Percentiles rank a stretch among this genome's conserved stretches.
Conservation (phyloP, 2,888 invertebrate species). For the Amphipyra tragopoginis region DNA sequence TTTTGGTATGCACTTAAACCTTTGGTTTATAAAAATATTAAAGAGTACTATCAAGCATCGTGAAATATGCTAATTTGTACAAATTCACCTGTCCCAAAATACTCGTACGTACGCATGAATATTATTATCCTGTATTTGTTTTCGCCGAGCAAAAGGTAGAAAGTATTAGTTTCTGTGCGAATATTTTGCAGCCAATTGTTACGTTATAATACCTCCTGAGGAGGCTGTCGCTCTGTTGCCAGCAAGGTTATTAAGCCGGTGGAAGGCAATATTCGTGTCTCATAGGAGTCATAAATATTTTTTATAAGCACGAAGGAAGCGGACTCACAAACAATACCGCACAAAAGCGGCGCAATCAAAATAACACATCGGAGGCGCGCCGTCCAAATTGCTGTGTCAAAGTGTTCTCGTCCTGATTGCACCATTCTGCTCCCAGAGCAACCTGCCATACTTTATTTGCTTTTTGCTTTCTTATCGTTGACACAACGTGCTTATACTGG, state of each 20-base stretch:
- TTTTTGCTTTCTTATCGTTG: slow-evolving; percentile 79
- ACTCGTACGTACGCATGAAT: slow-evolving; percentile 12
- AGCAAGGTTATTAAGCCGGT: slow-evolving; percentile 71
- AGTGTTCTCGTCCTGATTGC: slow-evolving; percentile 87
- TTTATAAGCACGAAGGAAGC: slow-evolving; percentile 75
- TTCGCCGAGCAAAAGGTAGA: slow-evolving; percentile 32
- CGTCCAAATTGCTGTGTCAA: slow-evolving; percentile 87
- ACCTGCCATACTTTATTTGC: slow-evolving; percentile 71
- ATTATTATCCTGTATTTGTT: slow-evolving; percentile 35
- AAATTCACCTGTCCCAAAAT: no score
- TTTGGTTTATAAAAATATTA: no score
- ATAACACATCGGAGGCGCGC: slow-evolving; percentile 84
- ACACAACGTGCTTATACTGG: slow-evolving; percentile 56
- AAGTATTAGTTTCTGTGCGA: slow-evolving; percentile 46
- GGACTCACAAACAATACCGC: slow-evolving; percentile 77
- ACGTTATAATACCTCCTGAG: slow-evolving; percentile 64
- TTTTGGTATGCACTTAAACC: no score
- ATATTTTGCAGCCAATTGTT: slow-evolving; percentile 57
- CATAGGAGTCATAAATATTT: slow-evolving; percentile 76
- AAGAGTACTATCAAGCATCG: no score
- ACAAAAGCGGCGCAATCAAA: slow-evolving; percentile 86
- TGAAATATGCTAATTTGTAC: no score
- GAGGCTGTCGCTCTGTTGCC: slow-evolving; percentile 63
- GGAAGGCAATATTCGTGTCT: slow-evolving; percentile 73
- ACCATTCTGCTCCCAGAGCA: slow-evolving; percentile 82